Percentiles rank a stretch among this genome's conserved stretches.
phyloP scores from a whole-genome alignment of 1,140 invertebrate genomes.

The Asbolus verrucosus region DNA sequence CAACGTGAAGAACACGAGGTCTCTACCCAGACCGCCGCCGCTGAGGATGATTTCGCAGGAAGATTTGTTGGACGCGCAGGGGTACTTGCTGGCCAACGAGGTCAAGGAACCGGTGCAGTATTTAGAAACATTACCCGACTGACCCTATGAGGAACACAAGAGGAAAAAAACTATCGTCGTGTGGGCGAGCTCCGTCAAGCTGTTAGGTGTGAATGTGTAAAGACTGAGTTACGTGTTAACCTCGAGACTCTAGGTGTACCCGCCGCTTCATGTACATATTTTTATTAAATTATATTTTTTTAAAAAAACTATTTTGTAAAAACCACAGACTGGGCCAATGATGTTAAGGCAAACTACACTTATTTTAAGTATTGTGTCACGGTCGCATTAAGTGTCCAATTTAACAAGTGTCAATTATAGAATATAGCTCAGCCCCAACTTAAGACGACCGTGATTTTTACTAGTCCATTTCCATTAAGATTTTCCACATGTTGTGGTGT shows the following conservation, averaged over 20 bases:
- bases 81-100: conserved; percentile 71
- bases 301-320: background rate
- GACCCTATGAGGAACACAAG: conserved; percentile 41
- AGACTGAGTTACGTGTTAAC: background rate
- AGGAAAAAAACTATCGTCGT: conserved; percentile 13
- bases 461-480: no score
- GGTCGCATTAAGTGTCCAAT: no score
- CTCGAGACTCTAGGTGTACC: conserved; percentile 2
- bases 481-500: no score
- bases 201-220: conserved; percentile 26
- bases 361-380: no score
- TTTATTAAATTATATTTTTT: conserved; percentile 39
- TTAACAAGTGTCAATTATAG: no score
- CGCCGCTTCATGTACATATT: conserved; percentile 1
- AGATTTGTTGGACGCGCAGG: conserved; percentile 68
- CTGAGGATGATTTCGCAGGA: conserved; percentile 64
- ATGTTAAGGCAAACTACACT: background rate
- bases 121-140: conserved; percentile 68
- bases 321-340: no score
- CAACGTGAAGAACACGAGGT: conserved; percentile 54
- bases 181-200: conserved; percentile 13
- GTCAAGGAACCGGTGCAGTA: conserved; percentile 69
- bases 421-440: no score
- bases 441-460: no score
- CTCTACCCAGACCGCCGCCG: conserved; percentile 69